Conservation (phyloP, 2,797 vertebrate genomes). For the Clarias platycephalus region DNA sequence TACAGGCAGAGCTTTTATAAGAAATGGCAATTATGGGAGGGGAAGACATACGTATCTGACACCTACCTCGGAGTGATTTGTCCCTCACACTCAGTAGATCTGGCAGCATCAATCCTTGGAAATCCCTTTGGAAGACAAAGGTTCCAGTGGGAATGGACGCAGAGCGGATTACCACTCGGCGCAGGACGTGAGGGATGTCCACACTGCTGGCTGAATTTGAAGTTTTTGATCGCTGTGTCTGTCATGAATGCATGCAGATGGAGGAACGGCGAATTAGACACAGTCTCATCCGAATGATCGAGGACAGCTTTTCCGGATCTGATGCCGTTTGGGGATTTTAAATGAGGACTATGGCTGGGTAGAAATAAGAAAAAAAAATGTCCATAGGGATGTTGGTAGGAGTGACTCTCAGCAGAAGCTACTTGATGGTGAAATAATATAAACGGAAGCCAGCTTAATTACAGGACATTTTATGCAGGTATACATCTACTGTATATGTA, state of each 20-base stretch:
- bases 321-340: constrained; percentile 6
- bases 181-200: constrained; percentile 77
- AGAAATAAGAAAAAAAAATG: background rate
- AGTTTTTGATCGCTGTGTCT: constrained; percentile 76
- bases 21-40: constrained; percentile 74
- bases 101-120: constrained; percentile 77
- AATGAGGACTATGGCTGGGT: background rate
- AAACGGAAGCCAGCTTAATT: background rate
- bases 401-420: constrained; percentile 3
- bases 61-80: constrained; percentile 79
- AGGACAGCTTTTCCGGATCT: constrained; percentile 16
- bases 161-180: constrained; percentile 77
- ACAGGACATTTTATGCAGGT: background rate
- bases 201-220: constrained; percentile 73
- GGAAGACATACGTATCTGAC: constrained; percentile 76
- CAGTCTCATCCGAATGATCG: background rate
- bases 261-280: background rate
- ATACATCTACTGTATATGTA: background rate
- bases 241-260: constrained; percentile 50
- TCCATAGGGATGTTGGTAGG: constrained; percentile 1
- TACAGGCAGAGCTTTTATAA: constrained; percentile 68
- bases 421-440: background rate
- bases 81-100: constrained; percentile 76
- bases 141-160: constrained; percentile 75
- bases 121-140: constrained; percentile 78